Evolutionary conservation across 2,797 vertebrate genomes (phyloP).

Genomic region (Hipposideros larvatus): DNA sequence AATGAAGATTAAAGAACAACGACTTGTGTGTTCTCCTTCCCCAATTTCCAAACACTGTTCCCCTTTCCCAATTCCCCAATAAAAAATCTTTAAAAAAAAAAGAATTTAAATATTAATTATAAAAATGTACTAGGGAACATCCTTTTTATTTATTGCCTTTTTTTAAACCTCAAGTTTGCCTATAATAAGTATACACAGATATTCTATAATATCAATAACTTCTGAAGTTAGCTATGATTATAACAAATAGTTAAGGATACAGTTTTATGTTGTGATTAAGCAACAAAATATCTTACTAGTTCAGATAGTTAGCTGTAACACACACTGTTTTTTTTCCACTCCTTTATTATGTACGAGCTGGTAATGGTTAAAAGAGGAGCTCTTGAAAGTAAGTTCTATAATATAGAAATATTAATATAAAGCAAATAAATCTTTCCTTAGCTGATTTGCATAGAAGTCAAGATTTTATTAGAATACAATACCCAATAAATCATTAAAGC

Average conservation of each 20-base stretch:
- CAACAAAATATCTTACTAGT: slow-evolving; percentile 76
- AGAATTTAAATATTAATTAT: neutral
- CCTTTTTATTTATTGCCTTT: slow-evolving; percentile 66
- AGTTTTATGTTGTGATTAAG: slow-evolving; percentile 82
- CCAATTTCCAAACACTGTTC: no score
- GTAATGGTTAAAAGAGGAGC: slow-evolving; percentile 83
- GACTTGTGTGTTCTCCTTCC: no score
- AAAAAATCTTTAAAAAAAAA: no score
- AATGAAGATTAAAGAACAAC: no score
- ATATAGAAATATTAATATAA: slow-evolving; percentile 70
- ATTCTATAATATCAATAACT: slow-evolving; percentile 69
- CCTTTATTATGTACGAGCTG: slow-evolving; percentile 78
- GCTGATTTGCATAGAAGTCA: slow-evolving; percentile 78
- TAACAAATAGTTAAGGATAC: slow-evolving; percentile 71
- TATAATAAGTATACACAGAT: slow-evolving; percentile 69
- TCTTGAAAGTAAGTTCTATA: slow-evolving; percentile 76
- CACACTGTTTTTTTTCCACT: slow-evolving; percentile 49
- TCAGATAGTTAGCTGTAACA: slow-evolving; percentile 79
- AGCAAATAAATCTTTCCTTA: slow-evolving; percentile 54
- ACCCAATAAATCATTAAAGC: slow-evolving; percentile 64
- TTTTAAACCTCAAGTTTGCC: slow-evolving; percentile 70
- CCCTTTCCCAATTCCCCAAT: no score
- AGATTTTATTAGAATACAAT: slow-evolving; percentile 77
- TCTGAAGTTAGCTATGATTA: slow-evolving; percentile 74
- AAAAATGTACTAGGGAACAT: slow-evolving; percentile 51